Evolutionary conservation across 2,113 vertebrate species (phyloP).

Genomic region (Cottus gobio): DNA sequence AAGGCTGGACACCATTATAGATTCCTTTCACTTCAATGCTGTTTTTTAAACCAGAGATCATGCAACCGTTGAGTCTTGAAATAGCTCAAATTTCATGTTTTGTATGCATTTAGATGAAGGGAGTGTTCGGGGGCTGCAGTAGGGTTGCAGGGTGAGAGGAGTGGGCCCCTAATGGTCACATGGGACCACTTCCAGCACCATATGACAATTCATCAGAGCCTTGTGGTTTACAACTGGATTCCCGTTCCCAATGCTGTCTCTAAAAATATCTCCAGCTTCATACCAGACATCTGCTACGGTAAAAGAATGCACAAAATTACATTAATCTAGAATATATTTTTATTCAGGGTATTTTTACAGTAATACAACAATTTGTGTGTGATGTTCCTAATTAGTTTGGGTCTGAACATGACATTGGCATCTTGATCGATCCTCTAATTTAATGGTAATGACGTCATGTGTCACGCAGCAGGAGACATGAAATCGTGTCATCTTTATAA

Average conservation of each 20-base stretch:
- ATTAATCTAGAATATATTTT: not conserved
- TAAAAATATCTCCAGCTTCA: constrained; percentile 54
- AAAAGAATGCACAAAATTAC: constrained; percentile 1
- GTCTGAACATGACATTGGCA: not conserved
- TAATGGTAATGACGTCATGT: not conserved
- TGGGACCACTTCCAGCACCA: constrained; percentile 46
- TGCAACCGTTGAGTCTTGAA: not conserved
- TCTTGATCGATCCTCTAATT: not conserved
- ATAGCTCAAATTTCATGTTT: constrained; percentile 8
- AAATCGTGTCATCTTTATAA: not conserved
- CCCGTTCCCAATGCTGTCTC: constrained; percentile 40
- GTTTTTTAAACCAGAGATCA: constrained; percentile 13
- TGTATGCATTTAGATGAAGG: constrained; percentile 13
- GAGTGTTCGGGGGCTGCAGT: constrained; percentile 2
- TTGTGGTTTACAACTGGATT: constrained; percentile 50
- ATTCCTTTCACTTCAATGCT: not conserved
- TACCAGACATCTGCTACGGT: constrained; percentile 9
- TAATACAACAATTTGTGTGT: not conserved
- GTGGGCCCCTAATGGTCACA: constrained; percentile 14
- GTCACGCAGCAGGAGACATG: not conserved
- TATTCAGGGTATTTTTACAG: not conserved
- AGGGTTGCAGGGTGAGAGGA: not conserved
- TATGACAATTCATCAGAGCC: constrained; percentile 44
- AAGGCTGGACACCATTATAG: not conserved
- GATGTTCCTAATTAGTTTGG: not conserved